Evolutionary conservation across 2,113 vertebrate species (phyloP).

Genomic region (Tylochromis polylepis): DNA sequence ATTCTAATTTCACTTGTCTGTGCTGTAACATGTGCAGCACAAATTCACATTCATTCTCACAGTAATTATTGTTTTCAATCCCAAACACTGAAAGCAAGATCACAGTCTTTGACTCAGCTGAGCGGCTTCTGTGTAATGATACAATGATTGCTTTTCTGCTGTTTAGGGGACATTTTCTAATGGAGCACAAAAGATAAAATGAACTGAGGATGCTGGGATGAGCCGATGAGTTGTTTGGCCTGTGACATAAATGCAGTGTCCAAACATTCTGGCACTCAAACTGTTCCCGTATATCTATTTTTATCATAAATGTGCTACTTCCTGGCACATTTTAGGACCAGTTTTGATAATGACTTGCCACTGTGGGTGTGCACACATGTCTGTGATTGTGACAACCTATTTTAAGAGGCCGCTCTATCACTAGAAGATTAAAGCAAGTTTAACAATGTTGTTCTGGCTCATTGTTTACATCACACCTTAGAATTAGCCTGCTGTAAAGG

Average conservation of each 20-base stretch:
- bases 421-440: background rate
- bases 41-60: background rate
- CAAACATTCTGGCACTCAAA: background rate
- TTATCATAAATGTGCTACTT: constrained; percentile 21
- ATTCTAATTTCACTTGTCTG: background rate
- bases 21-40: background rate
- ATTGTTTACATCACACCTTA: background rate
- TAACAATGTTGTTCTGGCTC: background rate
- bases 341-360: background rate
- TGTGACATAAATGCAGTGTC: constrained; percentile 5
- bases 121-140: background rate
- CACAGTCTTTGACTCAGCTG: constrained; percentile 23
- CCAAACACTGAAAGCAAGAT: constrained; percentile 3
- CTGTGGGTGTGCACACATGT: constrained; percentile 9
- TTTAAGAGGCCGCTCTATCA: constrained; percentile 1
- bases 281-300: constrained; percentile 12
- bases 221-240: constrained; percentile 1
- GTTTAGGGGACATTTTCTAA: background rate
- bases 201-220: background rate
- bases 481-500: background rate
- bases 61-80: constrained; percentile 48
- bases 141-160: constrained; percentile 21
- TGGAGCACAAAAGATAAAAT: constrained; percentile 14
- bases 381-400: background rate
- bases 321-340: constrained; percentile 8